Evolutionary conservation across 2,113 vertebrate genomes (phyloP), one percentile per base, ranked within the genome.

Genomic region (Grus americana): DNA sequence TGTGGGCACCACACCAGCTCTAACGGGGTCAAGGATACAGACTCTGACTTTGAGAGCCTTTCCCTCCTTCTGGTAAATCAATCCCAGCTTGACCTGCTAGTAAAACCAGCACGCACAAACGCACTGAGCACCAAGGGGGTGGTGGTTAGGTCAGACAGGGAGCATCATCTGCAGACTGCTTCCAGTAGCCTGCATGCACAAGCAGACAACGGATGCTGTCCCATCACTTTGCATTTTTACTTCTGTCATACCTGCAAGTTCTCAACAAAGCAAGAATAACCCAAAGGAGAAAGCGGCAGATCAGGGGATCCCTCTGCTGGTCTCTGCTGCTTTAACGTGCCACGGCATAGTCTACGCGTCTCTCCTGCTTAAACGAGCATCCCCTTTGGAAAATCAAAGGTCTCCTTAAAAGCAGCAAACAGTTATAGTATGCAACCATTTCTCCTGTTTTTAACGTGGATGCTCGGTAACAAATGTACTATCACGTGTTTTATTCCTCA

Each of bases 251-350:
- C 52, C 79, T 94, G 83, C 62, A 61, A 82, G 82, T 73, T n/a
- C 70, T 95, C 86, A 81, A 12, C 57, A 40, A 40, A 47, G 57
- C 21, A 9, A 58, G 29, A 27, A 24, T 7, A 55, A 70, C 30
- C 54, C 58, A 40, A 27, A 49, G 36, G 36, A 76, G 27, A 49
- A 79, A 87, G 68, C 65, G 63, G 76, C 68, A 87, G 44, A 3
- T 40, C 78, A 30, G 78, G 73, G 24, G 66, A 96, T 96, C 86
- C 78, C 84, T 91, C 84, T 96, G 85, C 88, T 96, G 95, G 85
- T 38, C 93, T 90, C 93, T 81, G n/a, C 76, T 97, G 91, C 59
- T 76, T 15, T 22, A 46, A 55, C 1, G 3, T 15, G 11, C 55
- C 79, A 44, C 0, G 0, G 26, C 0, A 3, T 67, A 29, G 23